Base-by-base conservation (phyloP, 2,888 invertebrate genomes). In the Eupithecia abbreviata region DNA sequence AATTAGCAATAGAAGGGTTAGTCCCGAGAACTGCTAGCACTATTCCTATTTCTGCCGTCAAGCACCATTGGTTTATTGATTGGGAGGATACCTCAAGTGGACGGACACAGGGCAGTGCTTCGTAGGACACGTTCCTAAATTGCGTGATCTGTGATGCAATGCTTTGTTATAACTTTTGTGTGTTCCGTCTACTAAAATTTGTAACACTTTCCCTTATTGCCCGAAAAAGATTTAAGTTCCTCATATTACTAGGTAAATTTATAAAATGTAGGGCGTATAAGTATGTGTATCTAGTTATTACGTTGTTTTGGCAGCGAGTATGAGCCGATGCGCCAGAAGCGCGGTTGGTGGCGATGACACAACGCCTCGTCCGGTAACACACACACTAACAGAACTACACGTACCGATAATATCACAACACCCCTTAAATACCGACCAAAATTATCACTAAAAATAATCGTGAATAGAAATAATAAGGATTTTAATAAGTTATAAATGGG, bases 291-390 rank as follows among this genome's bases (percentile, higher is more conserved):
- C 41, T 65, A 15, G 65, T 65, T 47, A 45, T 42, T 42, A n/a
- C 68, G 68, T 68, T 82, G 87, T 92, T 88, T 91, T 84, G 88
- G 88, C 93, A 93, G 93, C 88, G 91, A 90, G 89, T 91, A 91
- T 90, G 92, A 88, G 91, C 91, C 92, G 90, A 89, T 91, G 91
- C 80, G 90, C 84, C 86, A 83, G 86, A 83, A 75, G 76, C 91
- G 90, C 89, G 90, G 87, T 82, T 87, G 90, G 86, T 88, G 91
- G 88, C 92, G 92, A 85, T 92, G 93, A 91, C 92, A 87, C 85
- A 81, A 81, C 89, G 91, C 90, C 87, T 67, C 85, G 82, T 83
- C 89, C 90, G 92, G 93, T 92, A 91, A 89, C 87, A 78, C 82
- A 45, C 80, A 74, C 80, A 74, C 80, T 49, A 75, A 66, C 83